Conservation (phyloP, 1,140 invertebrate species). For the Eupeodes corollae region DNA sequence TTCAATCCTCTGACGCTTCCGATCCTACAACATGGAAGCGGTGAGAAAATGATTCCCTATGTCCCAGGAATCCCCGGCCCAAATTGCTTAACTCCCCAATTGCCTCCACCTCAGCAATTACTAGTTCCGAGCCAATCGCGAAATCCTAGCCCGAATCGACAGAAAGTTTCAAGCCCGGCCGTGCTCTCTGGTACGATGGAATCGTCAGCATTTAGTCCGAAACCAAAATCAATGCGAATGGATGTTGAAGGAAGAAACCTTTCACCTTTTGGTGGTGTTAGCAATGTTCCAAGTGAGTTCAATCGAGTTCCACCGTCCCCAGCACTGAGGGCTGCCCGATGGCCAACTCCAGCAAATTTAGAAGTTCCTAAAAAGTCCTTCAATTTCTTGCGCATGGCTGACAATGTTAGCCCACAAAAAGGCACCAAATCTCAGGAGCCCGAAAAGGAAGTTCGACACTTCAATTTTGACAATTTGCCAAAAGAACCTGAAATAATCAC, state of each 20-base stretch:
- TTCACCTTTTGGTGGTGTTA: slow-evolving; percentile 29
- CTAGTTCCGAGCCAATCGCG: slow-evolving; percentile 12
- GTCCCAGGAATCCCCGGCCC: slow-evolving; percentile 80
- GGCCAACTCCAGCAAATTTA: slow-evolving; percentile 6
- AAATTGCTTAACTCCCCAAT: slow-evolving; percentile 43
- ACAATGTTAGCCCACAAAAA: slow-evolving; percentile 28
- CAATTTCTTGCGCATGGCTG: slow-evolving; percentile 31
- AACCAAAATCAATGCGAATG: neutral
- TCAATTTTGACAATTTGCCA: slow-evolving; percentile 44
- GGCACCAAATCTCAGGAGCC: slow-evolving; percentile 11
- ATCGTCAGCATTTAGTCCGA: neutral
- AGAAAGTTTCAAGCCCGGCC: slow-evolving; percentile 16
- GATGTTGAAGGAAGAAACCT: slow-evolving; percentile 14
- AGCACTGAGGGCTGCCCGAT: slow-evolving; percentile 22
- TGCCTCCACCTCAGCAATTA: slow-evolving; percentile 25
- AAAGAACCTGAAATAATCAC: slow-evolving; percentile 2
- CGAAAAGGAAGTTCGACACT: slow-evolving; percentile 39
- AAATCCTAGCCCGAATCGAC: slow-evolving; percentile 16
- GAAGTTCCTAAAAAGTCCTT: slow-evolving; percentile 14
- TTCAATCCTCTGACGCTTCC: slow-evolving; percentile 57
- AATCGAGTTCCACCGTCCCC: slow-evolving; percentile 25
- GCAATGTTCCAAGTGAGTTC: slow-evolving; percentile 31
- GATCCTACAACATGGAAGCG: slow-evolving; percentile 43
- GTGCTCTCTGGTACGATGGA: slow-evolving; percentile 6
- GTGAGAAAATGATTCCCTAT: slow-evolving; percentile 64